Evolutionary conservation across 2,888 invertebrate species (phyloP).

Genomic region (Calameuta idolon): DNA sequence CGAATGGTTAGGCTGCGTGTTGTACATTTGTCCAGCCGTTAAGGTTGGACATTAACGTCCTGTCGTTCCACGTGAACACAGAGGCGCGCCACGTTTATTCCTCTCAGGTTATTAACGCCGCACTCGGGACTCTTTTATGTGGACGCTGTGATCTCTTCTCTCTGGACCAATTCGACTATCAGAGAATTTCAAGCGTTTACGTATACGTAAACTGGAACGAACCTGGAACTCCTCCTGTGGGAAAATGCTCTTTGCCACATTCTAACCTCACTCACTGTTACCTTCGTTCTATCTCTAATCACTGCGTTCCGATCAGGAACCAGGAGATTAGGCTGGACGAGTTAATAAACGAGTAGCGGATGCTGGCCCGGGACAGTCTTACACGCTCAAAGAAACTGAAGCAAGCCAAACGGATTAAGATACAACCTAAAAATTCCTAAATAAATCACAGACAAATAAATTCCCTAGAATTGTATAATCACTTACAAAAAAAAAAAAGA

Average conservation of each 20-base stretch:
- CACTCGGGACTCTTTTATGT: background rate
- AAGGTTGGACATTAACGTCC: conserved; percentile 22
- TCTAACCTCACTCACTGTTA: background rate
- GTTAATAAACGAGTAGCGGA: conserved; percentile 2
- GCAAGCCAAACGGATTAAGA: background rate
- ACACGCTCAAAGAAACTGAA: background rate
- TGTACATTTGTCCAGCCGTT: conserved; percentile 25
- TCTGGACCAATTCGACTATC: background rate
- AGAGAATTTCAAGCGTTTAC: background rate
- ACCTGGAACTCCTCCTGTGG: background rate
- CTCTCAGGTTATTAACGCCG: background rate
- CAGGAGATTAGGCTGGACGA: conserved; percentile 1
- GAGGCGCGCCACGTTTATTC: background rate
- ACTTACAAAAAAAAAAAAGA: background rate
- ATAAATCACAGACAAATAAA: background rate
- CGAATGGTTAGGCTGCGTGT: conserved; percentile 2
- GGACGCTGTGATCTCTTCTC: background rate
- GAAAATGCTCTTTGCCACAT: background rate
- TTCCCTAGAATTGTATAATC: background rate
- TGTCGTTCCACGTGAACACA: background rate
- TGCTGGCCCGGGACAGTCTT: background rate
- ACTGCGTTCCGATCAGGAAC: conserved; percentile 1
- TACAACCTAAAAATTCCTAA: background rate
- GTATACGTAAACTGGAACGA: background rate
- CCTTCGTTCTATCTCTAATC: background rate